Conservation (phyloP, 2,113 vertebrate genomes). For the Tinamus guttatus region DNA sequence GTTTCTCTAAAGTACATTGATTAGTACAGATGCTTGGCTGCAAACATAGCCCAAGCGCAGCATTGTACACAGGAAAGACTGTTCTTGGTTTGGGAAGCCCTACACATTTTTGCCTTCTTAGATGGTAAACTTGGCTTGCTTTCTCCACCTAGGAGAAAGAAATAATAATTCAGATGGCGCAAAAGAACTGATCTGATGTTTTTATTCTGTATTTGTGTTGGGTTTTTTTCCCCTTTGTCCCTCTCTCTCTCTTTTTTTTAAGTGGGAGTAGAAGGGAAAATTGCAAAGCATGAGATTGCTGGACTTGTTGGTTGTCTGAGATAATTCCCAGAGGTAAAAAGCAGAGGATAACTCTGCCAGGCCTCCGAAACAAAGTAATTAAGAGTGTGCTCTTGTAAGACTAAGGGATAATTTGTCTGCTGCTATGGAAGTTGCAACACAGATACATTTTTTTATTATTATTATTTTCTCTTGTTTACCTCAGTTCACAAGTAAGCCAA, state of each 20-base stretch:
- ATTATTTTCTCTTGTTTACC: not conserved
- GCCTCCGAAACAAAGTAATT: not conserved
- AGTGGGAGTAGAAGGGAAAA: not conserved
- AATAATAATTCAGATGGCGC: not conserved
- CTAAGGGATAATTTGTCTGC: not conserved
- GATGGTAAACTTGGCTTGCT: not conserved
- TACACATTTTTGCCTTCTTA: not conserved
- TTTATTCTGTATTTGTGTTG: not conserved
- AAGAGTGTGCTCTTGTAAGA: not conserved
- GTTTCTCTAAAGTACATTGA: not conserved
- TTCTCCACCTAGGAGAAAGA: not conserved
- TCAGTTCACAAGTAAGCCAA: not conserved
- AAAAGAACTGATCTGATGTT: not conserved
- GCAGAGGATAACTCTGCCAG: not conserved
- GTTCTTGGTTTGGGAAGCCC: not conserved
- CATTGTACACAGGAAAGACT: rapidly evolving
- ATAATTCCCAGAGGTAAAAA: not conserved
- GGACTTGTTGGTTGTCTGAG: not conserved
- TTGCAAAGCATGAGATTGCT: not conserved
- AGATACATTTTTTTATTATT: not conserved
- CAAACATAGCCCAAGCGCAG: not conserved
- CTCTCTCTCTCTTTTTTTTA: not conserved
- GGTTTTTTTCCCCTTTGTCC: rapidly evolving
- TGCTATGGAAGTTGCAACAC: not conserved
- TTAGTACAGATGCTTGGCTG: not conserved